A percentile compares a stretch with the other conserved stretches of the same genome.
Conservation (phyloP, 2,113 vertebrate species). For the Etheostoma spectabile region DNA sequence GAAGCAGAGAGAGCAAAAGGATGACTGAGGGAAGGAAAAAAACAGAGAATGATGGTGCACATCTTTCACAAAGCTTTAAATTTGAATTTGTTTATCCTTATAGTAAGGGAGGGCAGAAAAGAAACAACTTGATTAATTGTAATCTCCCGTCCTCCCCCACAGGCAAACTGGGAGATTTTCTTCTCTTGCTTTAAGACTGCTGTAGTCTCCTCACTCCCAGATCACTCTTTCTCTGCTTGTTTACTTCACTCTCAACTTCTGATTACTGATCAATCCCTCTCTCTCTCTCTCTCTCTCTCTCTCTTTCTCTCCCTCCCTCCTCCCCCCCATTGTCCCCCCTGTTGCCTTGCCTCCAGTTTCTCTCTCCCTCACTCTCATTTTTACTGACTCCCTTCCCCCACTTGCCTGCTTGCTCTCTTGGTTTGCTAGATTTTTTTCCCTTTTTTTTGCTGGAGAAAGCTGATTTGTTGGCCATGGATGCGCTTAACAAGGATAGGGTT, state of each 20-base stretch:
- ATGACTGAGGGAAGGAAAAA: slow-evolving; percentile 22
- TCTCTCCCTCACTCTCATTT: slow-evolving; percentile 18
- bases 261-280: slow-evolving; percentile 36
- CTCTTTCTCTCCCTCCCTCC: slow-evolving; percentile 2
- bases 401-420: slow-evolving; percentile 28
- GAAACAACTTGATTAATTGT: slow-evolving; percentile 63
- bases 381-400: slow-evolving; percentile 47
- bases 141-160: slow-evolving; percentile 8
- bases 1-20: slow-evolving; percentile 16
- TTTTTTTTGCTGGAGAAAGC: slow-evolving; percentile 4
- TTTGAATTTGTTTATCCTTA: slow-evolving; percentile 39
- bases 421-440: slow-evolving; percentile 10
- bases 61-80: slow-evolving; percentile 39
- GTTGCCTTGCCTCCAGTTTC: slow-evolving; percentile 20
- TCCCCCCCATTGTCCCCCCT: slow-evolving; percentile 32
- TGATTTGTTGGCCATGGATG: slow-evolving; percentile 21
- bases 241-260: slow-evolving; percentile 52
- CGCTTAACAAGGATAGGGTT: slow-evolving; percentile 19
- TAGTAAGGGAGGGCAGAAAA: slow-evolving; percentile 55
- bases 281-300: not conserved
- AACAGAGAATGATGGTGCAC: slow-evolving; percentile 29
- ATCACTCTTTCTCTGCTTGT: slow-evolving; percentile 33
- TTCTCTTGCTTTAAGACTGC: slow-evolving; percentile 3
- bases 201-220: not conserved
- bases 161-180: slow-evolving; percentile 6